phyloP scores from a whole-genome alignment of 2,888 invertebrate genomes.

The Sipunculus nudus region DNA sequence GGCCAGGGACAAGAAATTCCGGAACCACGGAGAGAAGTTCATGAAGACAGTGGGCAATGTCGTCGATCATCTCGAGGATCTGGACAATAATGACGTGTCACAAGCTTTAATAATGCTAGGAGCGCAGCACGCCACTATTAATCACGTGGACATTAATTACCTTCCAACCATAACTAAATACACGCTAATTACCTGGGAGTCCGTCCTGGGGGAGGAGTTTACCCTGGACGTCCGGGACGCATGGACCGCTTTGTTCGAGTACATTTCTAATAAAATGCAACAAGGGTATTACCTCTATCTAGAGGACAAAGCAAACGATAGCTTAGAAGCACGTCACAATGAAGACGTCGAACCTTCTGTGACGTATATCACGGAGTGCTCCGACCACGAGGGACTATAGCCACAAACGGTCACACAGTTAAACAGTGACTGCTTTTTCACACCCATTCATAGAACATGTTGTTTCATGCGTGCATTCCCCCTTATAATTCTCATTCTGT shows the following conservation, averaged over 20 bases:
- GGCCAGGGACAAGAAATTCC: slow-evolving; percentile 32
- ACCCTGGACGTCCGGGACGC: slow-evolving; percentile 52
- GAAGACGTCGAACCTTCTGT: no score
- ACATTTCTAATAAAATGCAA: slow-evolving; percentile 28
- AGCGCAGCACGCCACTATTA: slow-evolving; percentile 52
- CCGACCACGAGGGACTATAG: no score
- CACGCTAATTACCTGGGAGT: slow-evolving; percentile 51
- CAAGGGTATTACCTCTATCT: slow-evolving; percentile 3
- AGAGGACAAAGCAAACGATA: background rate
- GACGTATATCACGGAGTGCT: no score
- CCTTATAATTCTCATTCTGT: no score
- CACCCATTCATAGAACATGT: no score
- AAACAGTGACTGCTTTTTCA: no score
- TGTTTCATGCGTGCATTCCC: no score
- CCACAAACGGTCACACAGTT: no score
- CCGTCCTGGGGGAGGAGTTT: slow-evolving; percentile 55
- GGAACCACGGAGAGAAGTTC: slow-evolving; percentile 47
- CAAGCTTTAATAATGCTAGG: slow-evolving; percentile 50
- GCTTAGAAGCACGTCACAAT: no score
- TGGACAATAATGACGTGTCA: slow-evolving; percentile 39
- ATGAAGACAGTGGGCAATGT: slow-evolving; percentile 49
- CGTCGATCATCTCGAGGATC: slow-evolving; percentile 47
- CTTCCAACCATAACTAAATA: slow-evolving; percentile 51
- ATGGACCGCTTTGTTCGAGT: slow-evolving; percentile 49
- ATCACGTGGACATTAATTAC: slow-evolving; percentile 49